Evolutionary conservation across 2,888 invertebrate genomes (phyloP), one percentile per base, ranked within the genome.

Genomic region (Campoplex nolae): DNA sequence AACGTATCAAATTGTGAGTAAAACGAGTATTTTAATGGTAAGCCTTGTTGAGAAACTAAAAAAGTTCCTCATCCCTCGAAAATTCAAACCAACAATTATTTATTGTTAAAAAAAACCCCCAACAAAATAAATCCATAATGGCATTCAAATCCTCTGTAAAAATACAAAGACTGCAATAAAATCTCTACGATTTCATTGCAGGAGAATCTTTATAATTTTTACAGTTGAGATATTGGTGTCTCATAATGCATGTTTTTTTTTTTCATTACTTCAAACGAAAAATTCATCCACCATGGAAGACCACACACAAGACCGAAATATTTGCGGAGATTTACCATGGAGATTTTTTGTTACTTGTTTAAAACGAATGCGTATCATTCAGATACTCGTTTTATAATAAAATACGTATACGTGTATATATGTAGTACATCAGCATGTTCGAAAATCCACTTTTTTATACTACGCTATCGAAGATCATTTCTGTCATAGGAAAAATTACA

Each of bases 321-420:
- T 58, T 75, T 74, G 58, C 18, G 28, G 18, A 4, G 13, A 70
- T 45, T 70, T 2, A 45, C 45, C 23, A 62, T 32, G 32, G 32
- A 32, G 23, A 70, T 9, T 13, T 48, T 62, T 42, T 42, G 42
- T 28, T 28, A 42, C 62, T 62, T 58, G 18, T n/a, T 73, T 18
- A 28, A 13, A 62, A 42, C 23, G 45, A 58, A 56, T 54, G 35
- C 7, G 35, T 65, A 67, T 32, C 77, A 48, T 67, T 77, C 18
- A 42, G 70, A 70, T 78, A 70, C 78, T 78, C 78, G 78, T 56
- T 78, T 78, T 78, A 78, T 45, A 45, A 58, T 32, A 38, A 38
- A 35, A 35, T 8, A 38, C 32, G 28, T 67, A 38, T 65, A 38
- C 32, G 42, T 54, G 13, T 54, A 38, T 45, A 16, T 42, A 56